A percentile compares a stretch with the other conserved stretches of the same genome.
Evolutionary conservation across 2,797 vertebrate species (phyloP).

Genomic region (Pitangus sulphuratus): DNA sequence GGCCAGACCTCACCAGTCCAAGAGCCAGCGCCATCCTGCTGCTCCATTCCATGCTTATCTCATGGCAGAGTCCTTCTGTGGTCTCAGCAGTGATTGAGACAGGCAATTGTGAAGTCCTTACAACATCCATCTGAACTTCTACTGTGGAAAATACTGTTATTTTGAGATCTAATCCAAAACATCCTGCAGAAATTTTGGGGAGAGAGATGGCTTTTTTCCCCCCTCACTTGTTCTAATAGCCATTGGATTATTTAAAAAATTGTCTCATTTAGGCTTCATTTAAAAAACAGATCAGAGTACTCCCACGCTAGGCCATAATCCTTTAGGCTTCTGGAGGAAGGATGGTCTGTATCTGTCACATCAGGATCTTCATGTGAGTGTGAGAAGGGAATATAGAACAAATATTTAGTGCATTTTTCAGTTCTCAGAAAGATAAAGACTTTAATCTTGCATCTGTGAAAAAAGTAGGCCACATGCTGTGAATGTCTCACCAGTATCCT

Average conservation of each 20-base stretch:
- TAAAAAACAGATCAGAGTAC: background rate
- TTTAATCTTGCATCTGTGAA: background rate
- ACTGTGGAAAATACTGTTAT: background rate
- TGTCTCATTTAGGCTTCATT: background rate
- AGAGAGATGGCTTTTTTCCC: accelerated
- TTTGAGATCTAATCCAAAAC: background rate
- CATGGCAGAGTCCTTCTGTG: background rate
- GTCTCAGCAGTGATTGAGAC: background rate
- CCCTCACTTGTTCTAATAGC: background rate
- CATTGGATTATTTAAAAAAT: background rate
- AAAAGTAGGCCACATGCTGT: slow-evolving; percentile 16
- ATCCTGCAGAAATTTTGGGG: background rate
- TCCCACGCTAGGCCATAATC: background rate
- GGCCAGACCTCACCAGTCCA: background rate
- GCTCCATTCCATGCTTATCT: background rate
- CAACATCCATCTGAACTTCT: background rate
- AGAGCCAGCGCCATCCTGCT: background rate
- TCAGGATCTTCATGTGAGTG: background rate
- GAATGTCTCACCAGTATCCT: background rate
- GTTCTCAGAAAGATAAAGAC: background rate
- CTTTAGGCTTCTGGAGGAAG: background rate
- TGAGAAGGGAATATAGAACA: background rate
- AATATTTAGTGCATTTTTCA: background rate
- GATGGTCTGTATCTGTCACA: background rate
- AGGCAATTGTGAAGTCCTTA: background rate